A percentile compares a stretch with the other conserved stretches of the same genome.
These are phyloP conservation scores for Salvelinus namaycush DNA, from an alignment of 2,113 vertebrate genomes.

Conservation along the genomic window DNA sequence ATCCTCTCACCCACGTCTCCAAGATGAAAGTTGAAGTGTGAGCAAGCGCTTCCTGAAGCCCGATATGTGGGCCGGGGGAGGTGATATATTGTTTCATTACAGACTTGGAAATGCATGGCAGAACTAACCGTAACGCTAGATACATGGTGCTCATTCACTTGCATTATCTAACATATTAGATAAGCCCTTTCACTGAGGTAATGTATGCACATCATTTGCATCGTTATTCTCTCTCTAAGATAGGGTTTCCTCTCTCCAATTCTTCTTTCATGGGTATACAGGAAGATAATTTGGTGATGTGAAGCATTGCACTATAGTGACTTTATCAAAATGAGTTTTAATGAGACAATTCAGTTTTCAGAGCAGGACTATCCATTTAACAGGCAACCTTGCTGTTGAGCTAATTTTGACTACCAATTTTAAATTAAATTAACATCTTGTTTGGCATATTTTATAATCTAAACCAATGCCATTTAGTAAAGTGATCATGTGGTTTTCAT, in stretches of 20 bases:
- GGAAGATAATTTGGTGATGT: not conserved
- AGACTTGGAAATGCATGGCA: slow-evolving; percentile 25
- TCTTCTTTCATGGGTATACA: not conserved
- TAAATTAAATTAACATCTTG: too few species aligned
- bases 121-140: slow-evolving; percentile 4
- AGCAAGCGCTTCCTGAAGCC: slow-evolving; percentile 18
- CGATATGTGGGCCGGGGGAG: slow-evolving; percentile 31
- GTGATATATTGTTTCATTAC: slow-evolving; percentile 48
- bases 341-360: too few species aligned
- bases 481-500: too few species aligned
- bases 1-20: slow-evolving; percentile 39
- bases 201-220: slow-evolving; percentile 18
- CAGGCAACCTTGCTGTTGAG: too few species aligned
- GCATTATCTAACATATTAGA: slow-evolving; percentile 23
- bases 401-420: too few species aligned
- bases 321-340: too few species aligned
- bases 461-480: too few species aligned
- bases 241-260: not conserved
- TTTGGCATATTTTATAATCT: too few species aligned
- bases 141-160: slow-evolving; percentile 23
- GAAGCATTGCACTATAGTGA: not conserved
- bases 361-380: too few species aligned
- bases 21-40: slow-evolving; percentile 34
- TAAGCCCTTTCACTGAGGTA: not conserved
- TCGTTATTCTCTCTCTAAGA: not conserved